Evolutionary conservation across 2,797 vertebrate species (phyloP).

Genomic region (Neostethus bicornis): DNA sequence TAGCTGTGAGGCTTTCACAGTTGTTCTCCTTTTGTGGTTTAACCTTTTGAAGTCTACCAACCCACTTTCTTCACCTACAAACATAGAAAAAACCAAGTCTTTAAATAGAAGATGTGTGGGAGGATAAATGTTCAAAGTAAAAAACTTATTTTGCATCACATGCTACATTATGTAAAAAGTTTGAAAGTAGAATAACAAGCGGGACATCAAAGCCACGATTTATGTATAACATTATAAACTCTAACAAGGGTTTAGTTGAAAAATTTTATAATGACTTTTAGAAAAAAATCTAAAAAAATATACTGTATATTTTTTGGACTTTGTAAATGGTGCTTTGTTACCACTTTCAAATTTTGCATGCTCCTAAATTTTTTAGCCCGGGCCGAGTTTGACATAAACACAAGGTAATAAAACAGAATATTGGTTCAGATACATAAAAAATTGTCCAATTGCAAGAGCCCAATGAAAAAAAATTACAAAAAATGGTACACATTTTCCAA

Average conservation of each 20-base stretch:
- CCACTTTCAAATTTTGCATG: too few species aligned
- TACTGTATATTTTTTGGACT: background rate
- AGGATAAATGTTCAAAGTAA: conserved; percentile 9
- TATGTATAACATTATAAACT: background rate
- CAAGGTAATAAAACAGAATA: background rate
- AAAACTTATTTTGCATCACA: background rate
- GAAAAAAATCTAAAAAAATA: background rate
- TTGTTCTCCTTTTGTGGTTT: conserved; percentile 58
- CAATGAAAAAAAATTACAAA: background rate
- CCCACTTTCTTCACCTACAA: conserved; percentile 20
- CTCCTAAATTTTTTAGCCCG: background rate
- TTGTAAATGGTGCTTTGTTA: background rate
- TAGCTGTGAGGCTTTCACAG: conserved; percentile 3
- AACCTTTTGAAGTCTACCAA: conserved; percentile 47
- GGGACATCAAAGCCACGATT: background rate
- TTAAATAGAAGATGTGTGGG: conserved; percentile 17
- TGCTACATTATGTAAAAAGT: background rate
- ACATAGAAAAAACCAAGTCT: background rate
- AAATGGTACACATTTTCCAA: background rate
- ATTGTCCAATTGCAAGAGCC: background rate
- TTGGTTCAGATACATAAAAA: background rate
- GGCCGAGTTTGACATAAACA: conserved; percentile 24
- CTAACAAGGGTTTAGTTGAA: background rate
- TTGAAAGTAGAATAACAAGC: too few species aligned
- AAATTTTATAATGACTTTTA: background rate